Conservation (phyloP, 2,888 invertebrate genomes). For the Hyppa rectilinea region DNA sequence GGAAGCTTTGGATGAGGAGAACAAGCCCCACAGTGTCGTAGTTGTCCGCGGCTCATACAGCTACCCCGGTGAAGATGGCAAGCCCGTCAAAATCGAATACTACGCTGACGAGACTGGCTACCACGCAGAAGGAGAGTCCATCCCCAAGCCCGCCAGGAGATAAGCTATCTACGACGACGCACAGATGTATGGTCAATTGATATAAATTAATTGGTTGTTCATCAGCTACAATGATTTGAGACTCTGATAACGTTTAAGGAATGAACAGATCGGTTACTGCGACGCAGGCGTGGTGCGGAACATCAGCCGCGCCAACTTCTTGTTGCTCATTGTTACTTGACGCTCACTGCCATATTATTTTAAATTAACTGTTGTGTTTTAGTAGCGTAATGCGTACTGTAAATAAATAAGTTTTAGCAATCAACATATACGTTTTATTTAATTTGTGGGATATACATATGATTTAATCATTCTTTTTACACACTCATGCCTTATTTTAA, state of each 20-base stretch:
- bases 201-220: conserved; percentile 31
- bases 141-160: conserved; percentile 87
- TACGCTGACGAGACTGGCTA: conserved; percentile 92
- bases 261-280: conserved; percentile 37
- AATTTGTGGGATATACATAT: neutral
- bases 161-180: conserved; percentile 59
- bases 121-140: conserved; percentile 91
- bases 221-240: conserved; percentile 11
- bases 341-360: conserved; percentile 81
- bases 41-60: conserved; percentile 91
- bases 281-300: conserved; percentile 19
- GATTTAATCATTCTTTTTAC: neutral
- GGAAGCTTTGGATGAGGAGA: conserved; percentile 88
- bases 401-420: conserved; percentile 44
- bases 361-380: conserved; percentile 78
- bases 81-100: conserved; percentile 87
- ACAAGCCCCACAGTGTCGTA: conserved; percentile 89
- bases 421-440: neutral
- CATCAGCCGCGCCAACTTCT: conserved; percentile 15
- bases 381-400: conserved; percentile 67
- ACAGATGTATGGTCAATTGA: conserved; percentile 60
- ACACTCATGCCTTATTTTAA: neutral
- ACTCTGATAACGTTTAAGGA: conserved; percentile 32
- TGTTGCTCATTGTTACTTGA: conserved; percentile 29
- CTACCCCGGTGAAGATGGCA: conserved; percentile 90